A percentile compares a stretch with the other conserved stretches of the same genome.
These are phyloP conservation scores for Papilio glaucus DNA, from an alignment of 1,140 invertebrate genomes.

Conservation along the genomic window DNA sequence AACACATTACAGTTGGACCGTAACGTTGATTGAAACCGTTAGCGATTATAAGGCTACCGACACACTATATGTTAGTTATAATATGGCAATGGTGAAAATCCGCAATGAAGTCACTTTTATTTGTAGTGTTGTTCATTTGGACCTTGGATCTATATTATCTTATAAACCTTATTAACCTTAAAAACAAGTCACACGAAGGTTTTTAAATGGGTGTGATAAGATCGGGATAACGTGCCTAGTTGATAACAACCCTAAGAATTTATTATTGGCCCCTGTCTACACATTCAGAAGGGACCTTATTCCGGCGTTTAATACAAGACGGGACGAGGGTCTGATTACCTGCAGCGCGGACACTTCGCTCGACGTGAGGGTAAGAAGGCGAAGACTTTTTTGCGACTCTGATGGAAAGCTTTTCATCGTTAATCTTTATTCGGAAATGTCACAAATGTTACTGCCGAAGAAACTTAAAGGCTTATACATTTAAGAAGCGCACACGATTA, in stretches of 20 bases:
- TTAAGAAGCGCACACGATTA: neutral
- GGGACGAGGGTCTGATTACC: slow-evolving; percentile 23
- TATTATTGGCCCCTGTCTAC: slow-evolving; percentile 2
- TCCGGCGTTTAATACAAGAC: slow-evolving; percentile 1
- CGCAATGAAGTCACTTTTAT: too few species aligned
- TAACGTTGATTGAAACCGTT: slow-evolving; percentile 1
- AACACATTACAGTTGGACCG: neutral
- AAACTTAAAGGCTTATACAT: neutral
- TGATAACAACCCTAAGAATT: neutral
- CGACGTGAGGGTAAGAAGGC: neutral
- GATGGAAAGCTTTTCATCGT: slow-evolving; percentile 10
- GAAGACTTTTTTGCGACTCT: slow-evolving; percentile 2
- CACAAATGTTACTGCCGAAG: neutral
- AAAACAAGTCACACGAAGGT: too few species aligned
- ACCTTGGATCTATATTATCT: too few species aligned
- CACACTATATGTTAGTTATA: neutral
- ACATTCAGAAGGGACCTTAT: neutral
- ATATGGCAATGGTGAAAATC: too few species aligned
- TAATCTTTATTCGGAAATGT: slow-evolving; percentile 23
- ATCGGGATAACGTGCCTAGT: neutral
- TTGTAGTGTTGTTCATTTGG: too few species aligned
- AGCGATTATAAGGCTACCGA: neutral
- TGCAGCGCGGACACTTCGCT: neutral
- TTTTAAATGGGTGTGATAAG: too few species aligned
- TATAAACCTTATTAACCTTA: too few species aligned